Base-by-base conservation (phyloP, 2,888 invertebrate species). In the Lamellibrachia satsuma region DNA sequence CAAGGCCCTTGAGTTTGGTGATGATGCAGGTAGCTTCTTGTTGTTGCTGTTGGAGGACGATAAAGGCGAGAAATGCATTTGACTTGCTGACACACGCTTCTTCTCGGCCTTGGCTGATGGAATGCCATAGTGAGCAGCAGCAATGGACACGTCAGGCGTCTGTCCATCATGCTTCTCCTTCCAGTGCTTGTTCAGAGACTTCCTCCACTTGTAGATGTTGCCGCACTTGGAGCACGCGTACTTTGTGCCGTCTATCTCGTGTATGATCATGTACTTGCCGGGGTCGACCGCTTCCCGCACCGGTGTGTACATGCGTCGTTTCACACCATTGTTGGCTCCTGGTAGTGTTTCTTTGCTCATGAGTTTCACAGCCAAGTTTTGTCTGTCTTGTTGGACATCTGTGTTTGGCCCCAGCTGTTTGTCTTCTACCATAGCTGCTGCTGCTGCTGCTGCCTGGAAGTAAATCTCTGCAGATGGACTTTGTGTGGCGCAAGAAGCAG, bases 171-270 rank as follows among this genome's bases (percentile, higher is more conserved):
- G 96, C 93, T 96, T 96, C 93, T 96, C 96, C 94, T 96, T 96
- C 96, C 96, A 96, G 94, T 96, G 96, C 94, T 96, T 96, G 94
- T 96, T 96, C 39, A 96, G 94, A 22, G 96, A 96, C 93, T 96
- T 96, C 91, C 96, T 94, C 96, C 96, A 96, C 93, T 96, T 96
- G 95, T 96, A 96, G 52, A 96, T 95, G 94, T 96, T 96, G 22
- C 96, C 96, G 94, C 96, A 96, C 93, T 95, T 95, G 15, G 96
- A 96, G 94, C 96, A 96, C 3, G 96, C 96, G 95, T 96, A 96
- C 93, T 96, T 96, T 1, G 95, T 95, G 52, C 96, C 95, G 93
- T 95, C 95, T 57, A 95, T 95, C 93, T 96, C 96, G 55, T 95
- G 95, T 27, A 96, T 95, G 93, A 95, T 95, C 93, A 95, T 95